phyloP scores from a whole-genome alignment of 2,113 vertebrate species.

The Catharus fuscescens region DNA sequence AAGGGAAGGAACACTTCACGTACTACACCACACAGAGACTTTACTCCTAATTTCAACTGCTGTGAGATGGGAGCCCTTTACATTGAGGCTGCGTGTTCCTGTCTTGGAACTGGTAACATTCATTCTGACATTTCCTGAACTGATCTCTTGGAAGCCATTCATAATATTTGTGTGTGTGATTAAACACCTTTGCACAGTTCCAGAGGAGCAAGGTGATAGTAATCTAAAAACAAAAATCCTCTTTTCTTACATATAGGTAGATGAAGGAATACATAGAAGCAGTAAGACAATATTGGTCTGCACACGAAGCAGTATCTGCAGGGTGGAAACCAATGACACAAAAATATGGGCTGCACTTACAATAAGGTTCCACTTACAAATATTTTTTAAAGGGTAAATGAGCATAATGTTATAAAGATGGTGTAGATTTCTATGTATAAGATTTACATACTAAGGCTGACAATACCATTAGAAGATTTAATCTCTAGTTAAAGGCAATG shows the following conservation, averaged over 20 bases:
- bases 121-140: background rate
- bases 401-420: background rate
- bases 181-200: background rate
- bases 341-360: background rate
- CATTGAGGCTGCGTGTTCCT: background rate
- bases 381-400: constrained; percentile 24
- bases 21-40: background rate
- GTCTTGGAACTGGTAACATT: background rate
- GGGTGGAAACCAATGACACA: background rate
- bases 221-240: background rate
- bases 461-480: background rate
- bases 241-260: background rate
- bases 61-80: background rate
- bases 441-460: background rate
- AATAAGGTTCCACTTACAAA: background rate
- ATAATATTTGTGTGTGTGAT: background rate
- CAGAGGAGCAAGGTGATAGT: background rate
- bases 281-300: background rate
- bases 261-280: background rate
- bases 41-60: background rate
- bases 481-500: background rate
- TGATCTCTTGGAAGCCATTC: background rate
- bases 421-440: background rate
- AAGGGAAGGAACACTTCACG: background rate
- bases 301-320: background rate